Evolutionary conservation across 2,888 invertebrate genomes (phyloP), one percentile per base, ranked within the genome.

Genomic region (Tolmerus cingulatus): DNA sequence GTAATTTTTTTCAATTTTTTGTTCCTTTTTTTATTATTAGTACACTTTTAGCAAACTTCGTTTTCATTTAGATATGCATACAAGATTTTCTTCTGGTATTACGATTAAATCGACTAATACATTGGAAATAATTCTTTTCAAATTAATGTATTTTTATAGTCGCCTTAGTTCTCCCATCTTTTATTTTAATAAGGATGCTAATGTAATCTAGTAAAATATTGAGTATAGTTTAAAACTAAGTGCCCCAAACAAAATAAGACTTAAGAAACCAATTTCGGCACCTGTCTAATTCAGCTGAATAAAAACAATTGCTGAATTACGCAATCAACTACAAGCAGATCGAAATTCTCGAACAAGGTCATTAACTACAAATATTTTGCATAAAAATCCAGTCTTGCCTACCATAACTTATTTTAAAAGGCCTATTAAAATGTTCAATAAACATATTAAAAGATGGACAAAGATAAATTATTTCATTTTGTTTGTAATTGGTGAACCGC

Each of bases 1-100:
- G 51, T 79, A 79, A 79, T 79, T 79, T 79, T n/a, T 16, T 51
- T 51, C 23, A 78, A 23, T 12, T 79, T 46, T 79, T 79, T 79
- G 66, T 51, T 46, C 12, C 66, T 66, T 79, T 51, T 51, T 27
- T 79, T 27, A 79, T 43, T 43, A 51, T 79, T 66, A 12, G 23
- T 66, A 23, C 66, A 66, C 66, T 12, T 66, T 66, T 27, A 51
- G 23, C 66, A 66, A 66, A 27, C 12, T 66, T 66, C 12, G 9
- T 23, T 19, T 55, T 51, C 16, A 23, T 51, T 5, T 79, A 46
- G 16, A 46, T 46, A 79, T 79, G 51, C n/a, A 79, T 9, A 79
- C 51, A 79, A 51, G 79, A 51, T 79, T 79, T 55, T 51, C 12
- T 34, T 76, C 34, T 12, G 43, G 12, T 43, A 43, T 43, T 46